phyloP scores from a whole-genome alignment of 2,797 vertebrate genomes.

The Parauchenoglanis punctatus region DNA sequence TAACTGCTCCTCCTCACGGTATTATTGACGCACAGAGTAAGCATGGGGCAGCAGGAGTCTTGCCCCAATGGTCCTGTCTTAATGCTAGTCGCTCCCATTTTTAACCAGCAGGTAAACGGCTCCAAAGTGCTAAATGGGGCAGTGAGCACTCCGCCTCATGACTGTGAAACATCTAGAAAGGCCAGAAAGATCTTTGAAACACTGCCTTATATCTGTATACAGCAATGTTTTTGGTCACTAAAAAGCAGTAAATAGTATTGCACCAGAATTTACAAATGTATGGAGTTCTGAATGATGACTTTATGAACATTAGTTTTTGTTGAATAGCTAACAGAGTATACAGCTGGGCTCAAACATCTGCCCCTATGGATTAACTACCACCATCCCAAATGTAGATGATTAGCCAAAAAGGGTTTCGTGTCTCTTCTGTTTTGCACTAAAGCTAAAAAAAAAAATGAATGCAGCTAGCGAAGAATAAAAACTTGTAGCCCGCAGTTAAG shows the following conservation, averaged over 20 bases:
- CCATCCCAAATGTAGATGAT: neutral
- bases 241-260: neutral
- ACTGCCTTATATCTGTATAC: neutral
- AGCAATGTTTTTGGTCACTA: too few relatives aligned
- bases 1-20: neutral
- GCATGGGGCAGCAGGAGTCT: neutral
- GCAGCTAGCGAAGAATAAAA: neutral
- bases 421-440: neutral
- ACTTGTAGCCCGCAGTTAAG: too few relatives aligned
- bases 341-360: neutral
- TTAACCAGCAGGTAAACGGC: neutral
- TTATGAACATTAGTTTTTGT: neutral
- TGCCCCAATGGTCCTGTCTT: neutral
- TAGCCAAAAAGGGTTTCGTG: neutral
- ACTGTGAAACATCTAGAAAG: neutral
- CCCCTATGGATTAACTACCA: neutral
- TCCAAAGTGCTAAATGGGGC: neutral
- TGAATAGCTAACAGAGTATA: neutral
- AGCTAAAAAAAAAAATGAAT: neutral
- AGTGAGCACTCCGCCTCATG: neutral
- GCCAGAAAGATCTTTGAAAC: neutral
- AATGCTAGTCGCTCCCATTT: neutral
- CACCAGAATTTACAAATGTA: neutral
- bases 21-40: neutral
- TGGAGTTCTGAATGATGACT: neutral